Percentiles rank a stretch among this genome's conserved stretches.
Evolutionary conservation across 2,888 invertebrate genomes (phyloP).

Genomic region (Leptinotarsa haldemani): DNA sequence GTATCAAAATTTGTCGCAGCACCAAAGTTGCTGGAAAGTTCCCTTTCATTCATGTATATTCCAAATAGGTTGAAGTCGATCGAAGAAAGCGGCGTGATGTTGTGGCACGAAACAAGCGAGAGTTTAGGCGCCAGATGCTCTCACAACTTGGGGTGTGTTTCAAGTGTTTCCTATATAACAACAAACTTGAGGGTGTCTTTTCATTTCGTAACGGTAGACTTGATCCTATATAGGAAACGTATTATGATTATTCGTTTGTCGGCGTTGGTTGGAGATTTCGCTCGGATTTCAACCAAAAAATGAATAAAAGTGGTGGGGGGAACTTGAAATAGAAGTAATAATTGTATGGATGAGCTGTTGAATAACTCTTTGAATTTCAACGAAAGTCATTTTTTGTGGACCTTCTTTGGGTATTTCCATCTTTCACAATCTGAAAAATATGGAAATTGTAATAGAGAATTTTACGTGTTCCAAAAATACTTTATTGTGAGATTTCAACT

Average conservation of each 20-base stretch:
- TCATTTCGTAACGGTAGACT: conserved; percentile 27
- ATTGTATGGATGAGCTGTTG: too few species aligned
- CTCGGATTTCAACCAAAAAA: too few species aligned
- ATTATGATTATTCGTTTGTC: conserved; percentile 1
- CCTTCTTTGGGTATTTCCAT: too few species aligned
- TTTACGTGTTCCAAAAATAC: too few species aligned
- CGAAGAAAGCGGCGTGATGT: conserved; percentile 33
- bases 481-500: too few species aligned
- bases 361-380: too few species aligned
- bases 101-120: conserved; percentile 48
- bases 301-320: too few species aligned
- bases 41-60: not conserved
- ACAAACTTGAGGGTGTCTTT: conserved; percentile 39
- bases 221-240: conserved; percentile 5
- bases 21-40: not conserved
- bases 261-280: not conserved
- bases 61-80: conserved; percentile 27
- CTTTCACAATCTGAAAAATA: too few species aligned
- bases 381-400: too few species aligned
- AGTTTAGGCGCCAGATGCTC: conserved; percentile 56
- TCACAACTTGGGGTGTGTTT: conserved; percentile 50
- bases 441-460: too few species aligned
- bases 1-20: not conserved
- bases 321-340: too few species aligned
- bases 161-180: conserved; percentile 46